These are phyloP conservation scores for Meloe dianella DNA, from an alignment of 2,888 invertebrate species.

Conservation along the genomic window DNA sequence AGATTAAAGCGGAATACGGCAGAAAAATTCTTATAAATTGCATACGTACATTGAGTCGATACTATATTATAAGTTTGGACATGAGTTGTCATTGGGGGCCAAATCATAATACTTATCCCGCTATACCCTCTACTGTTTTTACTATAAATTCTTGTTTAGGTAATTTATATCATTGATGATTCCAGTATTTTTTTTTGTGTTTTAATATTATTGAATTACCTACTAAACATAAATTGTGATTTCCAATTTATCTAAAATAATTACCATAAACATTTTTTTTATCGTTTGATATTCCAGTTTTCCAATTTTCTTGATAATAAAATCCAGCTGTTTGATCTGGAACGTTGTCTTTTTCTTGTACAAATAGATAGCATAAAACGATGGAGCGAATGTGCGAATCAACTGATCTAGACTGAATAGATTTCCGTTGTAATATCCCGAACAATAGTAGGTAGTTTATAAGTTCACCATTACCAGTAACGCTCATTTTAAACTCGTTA, in stretches of 20 bases:
- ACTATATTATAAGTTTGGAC: no score
- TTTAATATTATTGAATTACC: no score
- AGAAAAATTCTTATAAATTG: no score
- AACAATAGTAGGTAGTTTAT: neutral
- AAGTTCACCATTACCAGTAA: neutral
- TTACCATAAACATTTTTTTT: neutral
- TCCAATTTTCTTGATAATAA: neutral
- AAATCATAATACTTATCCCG: no score
- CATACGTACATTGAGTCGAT: no score
- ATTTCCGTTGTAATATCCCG: neutral
- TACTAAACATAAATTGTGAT: neutral
- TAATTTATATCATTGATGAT: no score
- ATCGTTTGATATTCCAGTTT: neutral
- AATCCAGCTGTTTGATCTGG: conserved; percentile 6
- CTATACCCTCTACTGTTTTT: no score
- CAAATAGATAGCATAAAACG: neutral
- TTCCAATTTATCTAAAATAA: neutral
- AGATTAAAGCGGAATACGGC: no score
- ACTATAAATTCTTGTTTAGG: no score
- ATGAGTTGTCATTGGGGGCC: no score
- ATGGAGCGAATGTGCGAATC: neutral
- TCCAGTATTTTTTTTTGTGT: no score
- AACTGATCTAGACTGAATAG: neutral
- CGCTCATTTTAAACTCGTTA: neutral
- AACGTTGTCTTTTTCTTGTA: neutral